These are phyloP conservation scores for Hirundichthys speculiger DNA, from an alignment of 2,113 vertebrate genomes.

Conservation along the genomic window DNA sequence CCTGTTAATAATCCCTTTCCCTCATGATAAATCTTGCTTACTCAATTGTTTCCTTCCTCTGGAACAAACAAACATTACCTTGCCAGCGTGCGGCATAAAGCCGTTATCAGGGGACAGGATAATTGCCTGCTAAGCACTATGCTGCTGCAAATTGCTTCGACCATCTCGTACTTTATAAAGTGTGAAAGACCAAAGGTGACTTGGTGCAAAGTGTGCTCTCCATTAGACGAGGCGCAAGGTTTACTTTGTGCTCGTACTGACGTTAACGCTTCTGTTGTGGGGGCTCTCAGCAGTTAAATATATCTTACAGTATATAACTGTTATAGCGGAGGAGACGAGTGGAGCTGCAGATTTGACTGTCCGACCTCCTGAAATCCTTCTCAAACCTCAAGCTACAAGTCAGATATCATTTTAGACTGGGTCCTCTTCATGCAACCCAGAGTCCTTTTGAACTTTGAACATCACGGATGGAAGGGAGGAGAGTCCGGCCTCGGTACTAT, in stretches of 20 bases:
- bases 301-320: too few relatives aligned
- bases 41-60: slow-evolving; percentile 55
- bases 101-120: slow-evolving; percentile 23
- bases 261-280: not conserved
- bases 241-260: slow-evolving; percentile 1
- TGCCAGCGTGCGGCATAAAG: slow-evolving; percentile 45
- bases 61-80: slow-evolving; percentile 50
- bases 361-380: too few relatives aligned
- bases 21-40: slow-evolving; percentile 34
- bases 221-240: slow-evolving; percentile 12
- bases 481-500: slow-evolving; percentile 35
- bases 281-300: not conserved
- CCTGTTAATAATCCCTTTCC: slow-evolving; percentile 47
- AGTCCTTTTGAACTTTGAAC: slow-evolving; percentile 44
- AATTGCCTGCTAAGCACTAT: slow-evolving; percentile 49
- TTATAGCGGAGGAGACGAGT: too few relatives aligned
- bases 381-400: too few relatives aligned
- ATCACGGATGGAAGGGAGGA: slow-evolving; percentile 7
- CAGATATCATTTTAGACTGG: too few relatives aligned
- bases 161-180: slow-evolving; percentile 14
- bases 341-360: too few relatives aligned
- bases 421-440: not conserved
- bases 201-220: slow-evolving; percentile 46
- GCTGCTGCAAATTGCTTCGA: slow-evolving; percentile 27
- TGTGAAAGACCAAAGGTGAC: slow-evolving; percentile 58